Percentiles rank a stretch among this genome's conserved stretches.
These are phyloP conservation scores for Actinemys pallida DNA, from an alignment of 2,113 vertebrate genomes.

Conservation along the genomic window DNA sequence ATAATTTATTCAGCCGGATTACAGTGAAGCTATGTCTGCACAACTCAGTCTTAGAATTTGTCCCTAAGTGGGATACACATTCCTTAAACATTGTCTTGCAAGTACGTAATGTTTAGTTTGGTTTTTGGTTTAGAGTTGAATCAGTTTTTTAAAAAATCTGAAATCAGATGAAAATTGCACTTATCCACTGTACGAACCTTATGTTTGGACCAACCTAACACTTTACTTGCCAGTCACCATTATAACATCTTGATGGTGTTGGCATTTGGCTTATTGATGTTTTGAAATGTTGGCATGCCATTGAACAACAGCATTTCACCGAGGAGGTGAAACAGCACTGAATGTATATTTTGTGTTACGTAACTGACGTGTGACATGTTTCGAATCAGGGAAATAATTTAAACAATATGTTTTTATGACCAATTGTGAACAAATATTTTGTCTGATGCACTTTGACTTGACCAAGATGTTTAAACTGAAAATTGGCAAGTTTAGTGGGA, in stretches of 20 bases:
- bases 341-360: not conserved
- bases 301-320: not conserved
- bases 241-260: not conserved
- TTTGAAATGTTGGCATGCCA: not conserved
- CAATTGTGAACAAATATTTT: not conserved
- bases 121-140: constrained; percentile 1
- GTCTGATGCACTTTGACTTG: not conserved
- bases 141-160: not conserved
- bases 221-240: not conserved
- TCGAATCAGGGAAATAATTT: not conserved
- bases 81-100: not conserved
- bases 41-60: not conserved
- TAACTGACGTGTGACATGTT: not conserved
- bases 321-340: not conserved
- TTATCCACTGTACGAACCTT: not conserved
- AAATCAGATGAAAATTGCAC: not conserved
- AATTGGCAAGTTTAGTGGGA: not conserved
- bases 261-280: not conserved
- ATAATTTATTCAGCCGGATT: not conserved
- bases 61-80: not conserved
- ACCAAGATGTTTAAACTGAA: not conserved
- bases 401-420: not conserved
- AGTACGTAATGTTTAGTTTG: not conserved
- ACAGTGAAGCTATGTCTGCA: not conserved
- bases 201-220: not conserved